Evolutionary conservation across 2,888 invertebrate species (phyloP).

Genomic region (Octodonta nipae): DNA sequence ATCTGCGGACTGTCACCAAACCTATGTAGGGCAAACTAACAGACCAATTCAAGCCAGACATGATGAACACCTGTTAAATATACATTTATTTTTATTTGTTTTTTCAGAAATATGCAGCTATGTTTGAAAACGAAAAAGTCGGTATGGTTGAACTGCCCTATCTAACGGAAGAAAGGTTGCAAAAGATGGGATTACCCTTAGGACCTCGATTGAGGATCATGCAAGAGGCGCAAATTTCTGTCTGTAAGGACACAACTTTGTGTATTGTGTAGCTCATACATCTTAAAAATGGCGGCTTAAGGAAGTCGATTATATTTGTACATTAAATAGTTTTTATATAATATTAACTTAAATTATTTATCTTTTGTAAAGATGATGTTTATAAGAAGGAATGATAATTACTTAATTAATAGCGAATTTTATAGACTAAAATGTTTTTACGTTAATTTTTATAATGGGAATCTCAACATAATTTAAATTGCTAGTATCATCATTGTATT

Average conservation of each 20-base stretch:
- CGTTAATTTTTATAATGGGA: too few relatives aligned
- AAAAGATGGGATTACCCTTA: constrained; percentile 80
- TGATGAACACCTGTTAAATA: background rate
- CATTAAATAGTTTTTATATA: too few relatives aligned
- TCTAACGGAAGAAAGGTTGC: constrained; percentile 73
- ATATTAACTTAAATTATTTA: too few relatives aligned
- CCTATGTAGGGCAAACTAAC: too few relatives aligned
- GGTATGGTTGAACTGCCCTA: constrained; percentile 85
- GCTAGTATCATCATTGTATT: too few relatives aligned
- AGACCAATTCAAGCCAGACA: background rate
- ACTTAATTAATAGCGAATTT: too few relatives aligned
- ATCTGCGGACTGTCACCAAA: too few relatives aligned
- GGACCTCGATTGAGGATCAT: constrained; percentile 78
- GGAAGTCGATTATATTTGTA: too few relatives aligned
- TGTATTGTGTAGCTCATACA: constrained; percentile 48
- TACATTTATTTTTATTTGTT: constrained; percentile 14
- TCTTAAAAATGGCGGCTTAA: constrained; percentile 17
- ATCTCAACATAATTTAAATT: too few relatives aligned
- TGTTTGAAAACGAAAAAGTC: constrained; percentile 73
- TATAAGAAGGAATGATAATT: too few relatives aligned
- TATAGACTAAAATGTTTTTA: too few relatives aligned
- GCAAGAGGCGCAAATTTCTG: constrained; percentile 65
- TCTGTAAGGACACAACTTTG: constrained; percentile 48
- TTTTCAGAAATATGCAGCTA: constrained; percentile 69
- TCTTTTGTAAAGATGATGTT: too few relatives aligned